Conservation (phyloP, 2,888 invertebrate genomes). For the Ectemnius lituratus region DNA sequence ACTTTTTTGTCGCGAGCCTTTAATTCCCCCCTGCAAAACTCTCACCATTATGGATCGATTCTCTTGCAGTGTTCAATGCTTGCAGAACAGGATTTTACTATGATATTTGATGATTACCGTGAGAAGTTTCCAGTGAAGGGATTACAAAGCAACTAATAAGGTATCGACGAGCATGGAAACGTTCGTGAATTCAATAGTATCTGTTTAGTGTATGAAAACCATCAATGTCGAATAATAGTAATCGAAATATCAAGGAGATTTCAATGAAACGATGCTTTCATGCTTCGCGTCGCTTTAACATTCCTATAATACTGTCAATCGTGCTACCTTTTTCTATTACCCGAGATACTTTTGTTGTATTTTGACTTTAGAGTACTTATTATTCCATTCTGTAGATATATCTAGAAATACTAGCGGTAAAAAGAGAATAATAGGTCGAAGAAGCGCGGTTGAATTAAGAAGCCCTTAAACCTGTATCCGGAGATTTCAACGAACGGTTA, state of each 20-base stretch:
- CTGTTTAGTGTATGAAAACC: constrained; percentile 20
- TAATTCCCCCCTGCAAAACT: too few species aligned
- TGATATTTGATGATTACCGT: constrained; percentile 38
- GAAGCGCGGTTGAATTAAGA: constrained; percentile 39
- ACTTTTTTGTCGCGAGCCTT: too few species aligned
- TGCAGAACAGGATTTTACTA: constrained; percentile 2
- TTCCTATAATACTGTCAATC: background rate
- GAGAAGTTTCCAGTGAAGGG: background rate
- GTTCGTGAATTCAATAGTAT: constrained; percentile 28
- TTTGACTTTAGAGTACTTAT: too few species aligned
- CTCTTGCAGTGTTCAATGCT: too few species aligned
- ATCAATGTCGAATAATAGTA: constrained; percentile 19
- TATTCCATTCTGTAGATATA: too few species aligned
- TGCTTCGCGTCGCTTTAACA: background rate
- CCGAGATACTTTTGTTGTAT: background rate
- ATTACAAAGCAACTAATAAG: background rate
- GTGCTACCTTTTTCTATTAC: background rate
- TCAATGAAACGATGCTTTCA: constrained; percentile 30
- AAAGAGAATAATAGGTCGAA: background rate
- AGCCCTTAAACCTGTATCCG: constrained; percentile 46
- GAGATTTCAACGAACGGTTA: constrained; percentile 60
- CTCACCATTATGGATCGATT: too few species aligned
- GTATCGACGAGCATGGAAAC: constrained; percentile 30
- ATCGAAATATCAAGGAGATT: constrained; percentile 48
- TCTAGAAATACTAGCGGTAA: background rate